Conservation (phyloP, 2,113 vertebrate genomes). For the Anolis carolinensis region DNA sequence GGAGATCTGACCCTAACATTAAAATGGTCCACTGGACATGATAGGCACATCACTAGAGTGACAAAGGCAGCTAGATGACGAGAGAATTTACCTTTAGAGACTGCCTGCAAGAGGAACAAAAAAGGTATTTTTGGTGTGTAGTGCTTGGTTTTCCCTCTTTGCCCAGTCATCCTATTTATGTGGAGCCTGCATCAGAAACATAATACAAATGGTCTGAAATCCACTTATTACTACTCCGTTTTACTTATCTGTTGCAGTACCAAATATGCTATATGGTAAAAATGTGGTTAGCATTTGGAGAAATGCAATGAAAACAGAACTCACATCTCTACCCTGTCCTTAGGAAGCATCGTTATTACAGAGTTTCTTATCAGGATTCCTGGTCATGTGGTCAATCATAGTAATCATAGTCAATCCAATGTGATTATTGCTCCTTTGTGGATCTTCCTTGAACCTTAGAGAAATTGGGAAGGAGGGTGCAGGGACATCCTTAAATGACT, state of each 20-base stretch:
- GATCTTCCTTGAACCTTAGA: no score
- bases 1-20: conserved; percentile 2
- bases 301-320: no score
- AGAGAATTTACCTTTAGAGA: neutral
- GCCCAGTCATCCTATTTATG: neutral
- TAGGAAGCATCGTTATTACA: no score
- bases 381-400: no score
- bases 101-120: neutral
- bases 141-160: neutral
- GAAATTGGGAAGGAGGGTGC: neutral
- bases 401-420: no score
- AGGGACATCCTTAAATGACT: neutral
- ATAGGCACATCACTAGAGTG: neutral
- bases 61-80: neutral
- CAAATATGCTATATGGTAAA: neutral
- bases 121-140: neutral
- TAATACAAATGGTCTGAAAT: neutral
- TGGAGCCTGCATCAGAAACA: neutral
- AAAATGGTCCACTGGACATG: conserved; percentile 12
- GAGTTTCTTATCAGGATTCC: no score
- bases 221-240: neutral
- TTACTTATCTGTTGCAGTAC: neutral
- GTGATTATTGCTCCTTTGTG: no score
- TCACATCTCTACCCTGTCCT: no score
- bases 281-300: no score